Evolutionary conservation across 2,888 invertebrate genomes (phyloP), one percentile per base, ranked within the genome.

Genomic region (Dryococelus australis): DNA sequence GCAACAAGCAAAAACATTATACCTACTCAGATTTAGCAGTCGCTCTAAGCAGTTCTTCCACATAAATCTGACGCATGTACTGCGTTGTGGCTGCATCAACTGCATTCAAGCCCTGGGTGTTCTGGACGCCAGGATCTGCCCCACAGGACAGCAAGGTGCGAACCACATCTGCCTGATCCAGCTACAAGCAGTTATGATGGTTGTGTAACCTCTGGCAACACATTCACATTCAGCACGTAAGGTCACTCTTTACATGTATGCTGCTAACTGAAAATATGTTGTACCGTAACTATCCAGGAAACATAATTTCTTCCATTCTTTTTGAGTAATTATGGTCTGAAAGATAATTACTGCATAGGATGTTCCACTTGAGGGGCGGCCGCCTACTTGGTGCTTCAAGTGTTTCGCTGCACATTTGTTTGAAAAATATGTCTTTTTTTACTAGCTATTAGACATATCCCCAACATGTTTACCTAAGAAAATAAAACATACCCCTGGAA

Each of bases 11-110:
- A 47, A 47, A 47, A 83, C 26, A 13, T 47, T 85, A 86, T 84
- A 80, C n/a, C 91, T 92, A 95, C 95, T 95, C 94, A 20, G 94
- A 94, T 90, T 94, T 94, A 43, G 95, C 95, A 87, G 94, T 94
- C 27, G 94, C 94, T 90, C 94, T 93, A 27, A 95, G 91, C 47
- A 95, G 91, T 90, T 95, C 94, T 89, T 95, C 94, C 24, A 94
- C 93, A 90, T 94, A 95, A 84, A 94, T 94, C 86, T 93, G 93
- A 83, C 92, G 92, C 89, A 95, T 94, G 85, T 92, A 91, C 83
- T 94, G 93, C 78, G 91, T 92, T 1, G 92, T 91, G 28, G 93
- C 93, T 79, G 94, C 91, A 89, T 95, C 94, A 88, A 94, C 92
- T 0, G 95, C 93, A 88, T 94, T 94, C 88, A 93, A 92, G 6